These are phyloP conservation scores for Pharmacophagus antenor DNA, from an alignment of 2,888 invertebrate species.

Conservation along the genomic window DNA sequence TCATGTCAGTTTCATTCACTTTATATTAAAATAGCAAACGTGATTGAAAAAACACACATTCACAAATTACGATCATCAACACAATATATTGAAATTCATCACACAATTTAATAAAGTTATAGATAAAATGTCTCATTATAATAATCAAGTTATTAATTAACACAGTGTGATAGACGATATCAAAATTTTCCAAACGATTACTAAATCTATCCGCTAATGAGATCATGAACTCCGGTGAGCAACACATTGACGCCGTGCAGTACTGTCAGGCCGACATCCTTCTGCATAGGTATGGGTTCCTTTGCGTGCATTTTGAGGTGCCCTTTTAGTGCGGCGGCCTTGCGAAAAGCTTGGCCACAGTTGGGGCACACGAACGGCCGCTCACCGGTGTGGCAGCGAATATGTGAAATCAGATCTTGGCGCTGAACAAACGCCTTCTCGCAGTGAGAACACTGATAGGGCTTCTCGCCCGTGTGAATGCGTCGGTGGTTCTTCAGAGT, in stretches of 20 bases:
- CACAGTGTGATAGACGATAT: too few species aligned
- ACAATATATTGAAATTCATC: not conserved
- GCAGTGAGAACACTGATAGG: conserved; percentile 78
- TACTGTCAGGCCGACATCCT: conserved; percentile 21
- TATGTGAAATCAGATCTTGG: conserved; percentile 79
- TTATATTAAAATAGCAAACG: too few species aligned
- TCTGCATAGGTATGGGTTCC: conserved; percentile 32
- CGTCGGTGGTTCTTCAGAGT: conserved; percentile 80
- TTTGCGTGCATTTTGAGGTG: conserved; percentile 71
- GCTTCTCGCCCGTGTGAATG: conserved; percentile 82
- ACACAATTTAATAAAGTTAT: too few species aligned
- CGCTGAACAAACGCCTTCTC: conserved; percentile 80
- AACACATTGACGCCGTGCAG: conserved; percentile 27
- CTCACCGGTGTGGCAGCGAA: conserved; percentile 79
- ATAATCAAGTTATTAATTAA: too few species aligned
- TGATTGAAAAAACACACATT: not conserved
- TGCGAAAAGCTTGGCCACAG: conserved; percentile 77
- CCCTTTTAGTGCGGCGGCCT: conserved; percentile 71
- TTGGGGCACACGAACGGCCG: conserved; percentile 66
- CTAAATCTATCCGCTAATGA: conserved; percentile 6
- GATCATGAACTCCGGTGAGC: conserved; percentile 17
- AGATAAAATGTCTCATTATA: too few species aligned
- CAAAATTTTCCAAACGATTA: not conserved
- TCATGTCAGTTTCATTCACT: too few species aligned
- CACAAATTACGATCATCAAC: not conserved